phyloP scores from a whole-genome alignment of 2,113 vertebrate genomes.

The Tetrao urogallus region DNA sequence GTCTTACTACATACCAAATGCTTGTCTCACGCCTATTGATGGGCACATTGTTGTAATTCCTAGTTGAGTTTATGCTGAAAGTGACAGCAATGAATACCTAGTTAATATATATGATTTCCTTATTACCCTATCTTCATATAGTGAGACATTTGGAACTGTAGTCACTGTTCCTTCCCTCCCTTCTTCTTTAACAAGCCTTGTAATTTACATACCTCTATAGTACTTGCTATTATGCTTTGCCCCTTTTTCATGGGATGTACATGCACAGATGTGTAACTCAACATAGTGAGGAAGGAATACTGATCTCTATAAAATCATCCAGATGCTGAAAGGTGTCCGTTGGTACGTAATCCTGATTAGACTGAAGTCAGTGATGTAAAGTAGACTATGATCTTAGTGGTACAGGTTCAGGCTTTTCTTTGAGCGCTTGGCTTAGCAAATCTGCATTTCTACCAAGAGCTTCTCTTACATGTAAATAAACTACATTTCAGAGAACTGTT shows the following conservation, averaged over 20 bases:
- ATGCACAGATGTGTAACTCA: background rate
- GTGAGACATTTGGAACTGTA: background rate
- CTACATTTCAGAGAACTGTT: background rate
- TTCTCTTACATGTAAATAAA: background rate
- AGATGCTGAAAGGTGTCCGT: accelerated
- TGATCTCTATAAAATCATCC: accelerated
- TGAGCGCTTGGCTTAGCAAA: background rate
- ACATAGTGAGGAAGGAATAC: background rate
- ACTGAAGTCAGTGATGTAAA: background rate
- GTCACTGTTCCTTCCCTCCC: background rate
- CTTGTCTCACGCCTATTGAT: background rate
- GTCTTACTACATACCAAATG: background rate
- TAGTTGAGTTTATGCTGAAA: background rate
- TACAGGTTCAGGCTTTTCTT: background rate
- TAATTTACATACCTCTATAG: background rate
- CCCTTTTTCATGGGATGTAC: background rate
- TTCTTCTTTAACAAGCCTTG: background rate
- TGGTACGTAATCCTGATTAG: background rate
- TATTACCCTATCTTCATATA: background rate
- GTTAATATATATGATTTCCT: background rate
- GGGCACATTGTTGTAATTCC: background rate
- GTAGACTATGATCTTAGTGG: background rate
- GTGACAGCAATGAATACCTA: background rate
- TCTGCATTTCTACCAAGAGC: background rate
- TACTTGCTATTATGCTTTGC: background rate